Conservation (phyloP, 2,888 invertebrate genomes). For the Steinernema scapterisci region DNA sequence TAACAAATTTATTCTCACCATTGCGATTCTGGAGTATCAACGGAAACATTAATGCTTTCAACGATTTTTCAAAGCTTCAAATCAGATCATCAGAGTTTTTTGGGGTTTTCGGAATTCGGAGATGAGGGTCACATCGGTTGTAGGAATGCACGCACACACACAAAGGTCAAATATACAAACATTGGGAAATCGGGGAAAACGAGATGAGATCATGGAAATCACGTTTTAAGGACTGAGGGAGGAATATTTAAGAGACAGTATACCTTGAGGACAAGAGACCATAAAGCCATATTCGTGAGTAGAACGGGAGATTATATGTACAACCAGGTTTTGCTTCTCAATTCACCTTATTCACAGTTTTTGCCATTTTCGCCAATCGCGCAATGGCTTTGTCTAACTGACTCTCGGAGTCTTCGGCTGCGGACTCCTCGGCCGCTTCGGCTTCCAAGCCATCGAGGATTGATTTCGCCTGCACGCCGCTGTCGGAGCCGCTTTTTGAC, state of each 20-base stretch:
- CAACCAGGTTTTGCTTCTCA: neutral
- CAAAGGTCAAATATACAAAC: neutral
- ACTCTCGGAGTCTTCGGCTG: slow-evolving; percentile 16
- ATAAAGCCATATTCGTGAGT: too few relatives aligned
- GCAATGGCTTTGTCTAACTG: slow-evolving; percentile 23
- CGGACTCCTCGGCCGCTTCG: neutral
- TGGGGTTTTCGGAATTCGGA: neutral
- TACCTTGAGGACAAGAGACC: too few relatives aligned
- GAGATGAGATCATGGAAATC: neutral
- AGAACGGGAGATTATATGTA: too few relatives aligned
- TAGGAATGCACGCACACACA: too few relatives aligned
- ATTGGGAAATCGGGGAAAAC: neutral
- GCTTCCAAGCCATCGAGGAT: slow-evolving; percentile 10
- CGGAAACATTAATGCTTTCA: neutral
- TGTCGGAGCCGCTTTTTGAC: neutral
- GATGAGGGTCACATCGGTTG: too few relatives aligned
- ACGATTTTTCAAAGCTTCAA: too few relatives aligned
- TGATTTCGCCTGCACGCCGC: neutral
- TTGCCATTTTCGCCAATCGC: slow-evolving; percentile 6
- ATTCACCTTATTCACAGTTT: slow-evolving; percentile 22
- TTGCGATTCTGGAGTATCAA: neutral
- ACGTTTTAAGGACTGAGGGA: too few relatives aligned
- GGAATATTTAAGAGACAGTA: too few relatives aligned
- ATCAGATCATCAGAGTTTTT: neutral
- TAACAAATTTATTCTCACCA: neutral